phyloP scores from a whole-genome alignment of 2,113 vertebrate species.

The Python bivittatus region DNA sequence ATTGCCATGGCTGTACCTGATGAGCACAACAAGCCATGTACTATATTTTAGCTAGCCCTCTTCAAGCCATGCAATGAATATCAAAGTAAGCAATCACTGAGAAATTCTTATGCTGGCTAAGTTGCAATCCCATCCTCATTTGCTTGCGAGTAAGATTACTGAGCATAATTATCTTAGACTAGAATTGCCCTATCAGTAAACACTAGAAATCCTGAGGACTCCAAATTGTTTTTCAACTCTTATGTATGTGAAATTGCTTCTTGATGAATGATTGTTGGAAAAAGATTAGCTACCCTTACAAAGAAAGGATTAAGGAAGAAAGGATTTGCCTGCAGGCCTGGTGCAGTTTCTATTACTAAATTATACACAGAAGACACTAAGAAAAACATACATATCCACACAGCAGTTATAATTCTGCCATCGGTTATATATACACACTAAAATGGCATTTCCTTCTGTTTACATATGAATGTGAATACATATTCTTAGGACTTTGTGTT shows the following conservation, averaged over 20 bases:
- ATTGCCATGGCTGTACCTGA: background rate
- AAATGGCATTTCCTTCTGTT: background rate
- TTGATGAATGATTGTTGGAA: background rate
- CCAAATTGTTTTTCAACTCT: background rate
- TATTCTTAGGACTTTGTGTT: background rate
- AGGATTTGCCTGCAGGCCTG: background rate
- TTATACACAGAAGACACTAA: background rate
- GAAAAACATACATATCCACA: background rate
- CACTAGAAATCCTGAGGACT: background rate
- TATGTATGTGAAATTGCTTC: background rate
- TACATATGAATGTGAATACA: background rate
- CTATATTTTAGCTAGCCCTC: background rate
- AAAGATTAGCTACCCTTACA: background rate
- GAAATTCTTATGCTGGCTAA: background rate
- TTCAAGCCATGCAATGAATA: background rate
- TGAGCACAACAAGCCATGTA: background rate
- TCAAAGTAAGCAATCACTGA: background rate
- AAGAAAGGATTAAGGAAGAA: background rate
- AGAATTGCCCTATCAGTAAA: background rate
- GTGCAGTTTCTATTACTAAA: background rate
- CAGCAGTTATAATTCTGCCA: background rate
- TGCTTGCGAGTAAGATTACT: background rate
- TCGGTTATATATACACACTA: background rate
- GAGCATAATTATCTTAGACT: background rate
- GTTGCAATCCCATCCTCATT: background rate